Evolutionary conservation across 2,888 invertebrate genomes (phyloP), one percentile per base, ranked within the genome.

Genomic region (Malthinus flaveolus): DNA sequence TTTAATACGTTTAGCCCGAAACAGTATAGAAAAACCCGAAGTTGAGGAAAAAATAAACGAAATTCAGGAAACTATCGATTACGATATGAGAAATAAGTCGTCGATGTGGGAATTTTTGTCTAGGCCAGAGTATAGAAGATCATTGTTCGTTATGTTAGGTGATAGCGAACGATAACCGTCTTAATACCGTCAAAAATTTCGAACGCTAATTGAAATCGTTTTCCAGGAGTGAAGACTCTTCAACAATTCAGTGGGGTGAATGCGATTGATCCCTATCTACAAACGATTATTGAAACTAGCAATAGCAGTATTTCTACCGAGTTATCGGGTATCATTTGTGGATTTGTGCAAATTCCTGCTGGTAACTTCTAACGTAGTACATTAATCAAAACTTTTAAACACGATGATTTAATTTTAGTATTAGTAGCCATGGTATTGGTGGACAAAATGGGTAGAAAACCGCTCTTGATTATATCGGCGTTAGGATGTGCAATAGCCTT

Each of bases 311-410:
- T 84, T 49, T 81, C 84, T 0, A 83, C 85, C 0, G 81, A 82
- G 0, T 74, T 79, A 4, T 83, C 82, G 1, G 85, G 85, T 61
- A 84, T 86, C 33, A 77, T 86, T n/a, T 81, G 85, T 62, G 85
- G 85, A 56, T 75, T 83, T 10, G 78, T 85, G 10, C 85, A 86
- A 62, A 68, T 86, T 32, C 74, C 77, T 0, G 84, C 85, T 56
- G 82, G 83, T 83, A 11, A n/a, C 15, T 9, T 10, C 34, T 12
- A 8, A 12, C 11, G n/a, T 4, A 39, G 11, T 39, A 37, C n/a
- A 37, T 7, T 37, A 37, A n/a, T 5, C 6, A 4, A 42, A 15
- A n/a, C n/a, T 1, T 39, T 39, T 42, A 15, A 23, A 23, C 12
- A 15, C 13, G 13, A 15, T 1, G 9, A 42, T 15, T 6, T 1